Evolutionary conservation across 2,797 vertebrate species (phyloP).

Genomic region (Anniella stebbinsi): DNA sequence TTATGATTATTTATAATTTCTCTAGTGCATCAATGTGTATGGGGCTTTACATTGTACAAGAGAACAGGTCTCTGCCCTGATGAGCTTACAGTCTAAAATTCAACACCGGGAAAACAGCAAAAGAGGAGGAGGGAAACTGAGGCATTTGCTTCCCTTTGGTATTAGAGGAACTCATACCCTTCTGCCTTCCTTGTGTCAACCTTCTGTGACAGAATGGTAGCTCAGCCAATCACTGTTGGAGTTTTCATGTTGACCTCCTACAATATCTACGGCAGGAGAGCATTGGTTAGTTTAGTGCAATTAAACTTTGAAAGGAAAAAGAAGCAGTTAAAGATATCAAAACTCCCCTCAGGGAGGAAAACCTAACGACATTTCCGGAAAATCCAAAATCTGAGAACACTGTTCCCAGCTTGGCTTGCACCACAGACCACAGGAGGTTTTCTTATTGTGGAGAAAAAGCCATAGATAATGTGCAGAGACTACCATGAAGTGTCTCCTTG

Average conservation of each 20-base stretch:
- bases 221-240: background rate
- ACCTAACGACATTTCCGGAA: background rate
- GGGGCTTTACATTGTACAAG: background rate
- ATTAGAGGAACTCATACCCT: no score
- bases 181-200: background rate
- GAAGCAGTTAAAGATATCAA: background rate
- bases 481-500: background rate
- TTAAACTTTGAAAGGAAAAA: background rate
- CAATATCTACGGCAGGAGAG: background rate
- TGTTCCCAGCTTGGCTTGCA: background rate
- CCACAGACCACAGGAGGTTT: background rate
- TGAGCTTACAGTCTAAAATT: background rate
- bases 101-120: background rate
- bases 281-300: no score
- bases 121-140: background rate
- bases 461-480: background rate
- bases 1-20: background rate
- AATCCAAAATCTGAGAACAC: background rate
- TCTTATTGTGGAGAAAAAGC: background rate
- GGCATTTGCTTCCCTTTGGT: no score
- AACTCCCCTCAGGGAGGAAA: background rate
- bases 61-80: background rate
- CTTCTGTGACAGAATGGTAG: background rate
- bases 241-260: background rate
- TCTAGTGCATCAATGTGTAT: background rate